phyloP scores from a whole-genome alignment of 2,888 invertebrate genomes.

The Amphiduros pacificus region DNA sequence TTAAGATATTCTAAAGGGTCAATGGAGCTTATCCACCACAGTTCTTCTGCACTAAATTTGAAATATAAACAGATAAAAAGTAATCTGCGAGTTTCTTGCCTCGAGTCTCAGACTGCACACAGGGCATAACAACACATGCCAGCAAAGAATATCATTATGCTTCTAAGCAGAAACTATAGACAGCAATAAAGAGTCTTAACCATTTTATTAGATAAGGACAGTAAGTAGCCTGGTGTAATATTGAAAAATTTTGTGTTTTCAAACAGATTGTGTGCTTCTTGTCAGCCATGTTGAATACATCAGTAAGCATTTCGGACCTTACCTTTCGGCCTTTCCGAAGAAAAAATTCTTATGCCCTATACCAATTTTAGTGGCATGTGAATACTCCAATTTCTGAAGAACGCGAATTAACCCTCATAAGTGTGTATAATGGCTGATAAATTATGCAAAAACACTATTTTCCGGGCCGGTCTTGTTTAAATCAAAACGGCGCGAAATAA shows the following conservation, averaged over 20 bases:
- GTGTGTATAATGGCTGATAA: neutral
- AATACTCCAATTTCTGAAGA: neutral
- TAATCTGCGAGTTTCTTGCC: too few species aligned
- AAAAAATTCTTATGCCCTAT: neutral
- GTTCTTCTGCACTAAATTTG: too few species aligned
- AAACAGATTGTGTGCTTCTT: neutral
- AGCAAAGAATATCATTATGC: too few species aligned
- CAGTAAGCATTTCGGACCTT: neutral
- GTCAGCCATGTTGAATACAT: slow-evolving; percentile 19
- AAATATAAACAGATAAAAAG: too few species aligned
- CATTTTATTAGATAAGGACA: too few species aligned
- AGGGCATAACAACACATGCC: too few species aligned
- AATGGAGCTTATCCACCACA: too few species aligned
- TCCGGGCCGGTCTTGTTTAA: slow-evolving; percentile 14
- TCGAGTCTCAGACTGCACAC: too few species aligned
- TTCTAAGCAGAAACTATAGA: too few species aligned
- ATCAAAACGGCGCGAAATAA: slow-evolving; percentile 21
- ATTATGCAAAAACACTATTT: slow-evolving; percentile 7
- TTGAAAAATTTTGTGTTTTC: neutral
- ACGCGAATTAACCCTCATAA: neutral
- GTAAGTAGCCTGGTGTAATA: too few species aligned
- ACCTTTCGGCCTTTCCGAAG: slow-evolving; percentile 8
- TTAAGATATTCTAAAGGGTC: too few species aligned
- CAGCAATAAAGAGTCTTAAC: too few species aligned
- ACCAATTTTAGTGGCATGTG: neutral